A percentile compares a stretch with the other conserved stretches of the same genome.
Evolutionary conservation across 1,140 invertebrate genomes (phyloP).

Genomic region (Pseudomyrmex flavicornis): DNA sequence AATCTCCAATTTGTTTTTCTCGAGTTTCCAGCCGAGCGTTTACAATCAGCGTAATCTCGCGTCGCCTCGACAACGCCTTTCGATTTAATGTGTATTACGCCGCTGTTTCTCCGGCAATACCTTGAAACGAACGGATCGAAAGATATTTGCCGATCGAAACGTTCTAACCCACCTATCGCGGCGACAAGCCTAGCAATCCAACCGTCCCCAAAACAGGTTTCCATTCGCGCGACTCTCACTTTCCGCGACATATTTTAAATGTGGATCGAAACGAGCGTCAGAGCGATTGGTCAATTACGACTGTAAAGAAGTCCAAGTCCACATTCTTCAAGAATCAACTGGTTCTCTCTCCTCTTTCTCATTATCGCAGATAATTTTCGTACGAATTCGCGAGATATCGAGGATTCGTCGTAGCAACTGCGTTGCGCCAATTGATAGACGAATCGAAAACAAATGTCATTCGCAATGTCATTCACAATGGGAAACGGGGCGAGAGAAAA

Average conservation of each 20-base stretch:
- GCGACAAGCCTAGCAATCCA: conserved; percentile 1
- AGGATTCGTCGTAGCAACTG: too few relatives aligned
- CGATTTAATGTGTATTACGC: neutral
- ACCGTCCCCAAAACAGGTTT: conserved; percentile 64
- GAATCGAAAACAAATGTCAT: too few relatives aligned
- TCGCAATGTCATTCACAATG: too few relatives aligned
- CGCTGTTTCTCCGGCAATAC: conserved; percentile 3
- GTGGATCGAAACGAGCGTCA: conserved; percentile 38
- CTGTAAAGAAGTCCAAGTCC: conserved; percentile 32
- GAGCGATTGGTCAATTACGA: conserved; percentile 28
- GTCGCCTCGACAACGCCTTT: too few relatives aligned
- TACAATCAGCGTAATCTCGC: neutral
- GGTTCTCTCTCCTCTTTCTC: neutral
- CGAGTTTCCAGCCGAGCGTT: neutral
- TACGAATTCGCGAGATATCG: neutral
- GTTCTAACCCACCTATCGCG: conserved; percentile 58
- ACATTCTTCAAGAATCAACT: neutral
- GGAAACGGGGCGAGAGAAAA: too few relatives aligned
- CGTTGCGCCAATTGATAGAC: too few relatives aligned
- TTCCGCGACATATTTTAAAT: conserved; percentile 71
- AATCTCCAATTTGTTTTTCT: too few relatives aligned
- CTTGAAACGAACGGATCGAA: conserved; percentile 1
- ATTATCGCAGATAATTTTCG: neutral
- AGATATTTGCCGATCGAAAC: conserved; percentile 38
- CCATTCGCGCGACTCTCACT: conserved; percentile 69